A percentile compares a stretch with the other conserved stretches of the same genome.
These are phyloP conservation scores for fruit fly (Drosophila melanogaster) DNA, from an alignment of 1,140 invertebrate species.

Conservation along the genomic window Release_6_plus_ISO1_MT NT_033779.5:6651501-6652000, in stretches of 20 bases:
- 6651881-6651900: slow-evolving; percentile 10
- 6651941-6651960: too few relatives aligned
- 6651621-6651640: slow-evolving; percentile 52
- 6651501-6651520: background rate
- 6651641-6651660: background rate
- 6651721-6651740: slow-evolving; percentile 48
- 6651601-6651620: slow-evolving; percentile 43
- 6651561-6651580: slow-evolving; percentile 36
- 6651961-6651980: background rate
- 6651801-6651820: slow-evolving; percentile 30
- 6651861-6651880: background rate
- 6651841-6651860: slow-evolving; percentile 56
- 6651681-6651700: slow-evolving; percentile 39
- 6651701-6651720: slow-evolving; percentile 17
- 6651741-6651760: slow-evolving; percentile 50
- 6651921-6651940: background rate
- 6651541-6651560: background rate
- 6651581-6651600: slow-evolving; percentile 32
- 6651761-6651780: slow-evolving; percentile 77
- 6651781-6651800: slow-evolving; percentile 66
- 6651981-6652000: too few relatives aligned
- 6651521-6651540: background rate
- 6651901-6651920: background rate
- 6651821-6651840: slow-evolving; percentile 54
- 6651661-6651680: slow-evolving; percentile 41